These are phyloP conservation scores for Cydia splendana DNA, from an alignment of 1,140 invertebrate species.

Conservation along the genomic window DNA sequence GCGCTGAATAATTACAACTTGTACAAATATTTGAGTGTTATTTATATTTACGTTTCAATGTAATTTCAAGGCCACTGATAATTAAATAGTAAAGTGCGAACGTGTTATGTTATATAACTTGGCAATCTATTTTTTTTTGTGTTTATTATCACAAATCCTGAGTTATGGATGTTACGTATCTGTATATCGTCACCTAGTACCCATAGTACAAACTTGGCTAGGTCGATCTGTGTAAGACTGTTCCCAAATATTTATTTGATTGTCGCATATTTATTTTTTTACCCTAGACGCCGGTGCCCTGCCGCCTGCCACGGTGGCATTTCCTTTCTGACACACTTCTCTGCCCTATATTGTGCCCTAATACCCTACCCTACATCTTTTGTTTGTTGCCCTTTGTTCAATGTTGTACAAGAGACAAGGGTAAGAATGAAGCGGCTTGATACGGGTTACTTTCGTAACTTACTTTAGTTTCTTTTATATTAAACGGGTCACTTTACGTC, in stretches of 20 bases:
- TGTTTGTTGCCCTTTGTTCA: slow-evolving; percentile 20
- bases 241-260: no score
- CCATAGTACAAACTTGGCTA: no score
- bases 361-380: slow-evolving; percentile 14
- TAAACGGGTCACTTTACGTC: no score
- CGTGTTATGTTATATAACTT: not conserved
- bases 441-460: not conserved
- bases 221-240: no score
- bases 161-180: no score
- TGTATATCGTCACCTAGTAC: no score
- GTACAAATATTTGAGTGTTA: not conserved
- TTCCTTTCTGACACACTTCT: slow-evolving; percentile 15
- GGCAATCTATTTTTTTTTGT: no score
- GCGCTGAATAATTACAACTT: no score
- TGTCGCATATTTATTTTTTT: not conserved
- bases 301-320: not conserved
- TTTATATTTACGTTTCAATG: not conserved
- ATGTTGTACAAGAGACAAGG: not conserved
- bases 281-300: not conserved
- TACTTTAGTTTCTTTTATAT: not conserved
- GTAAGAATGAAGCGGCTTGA: not conserved
- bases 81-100: not conserved
- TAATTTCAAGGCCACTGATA: not conserved
- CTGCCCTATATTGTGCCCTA: slow-evolving; percentile 13
- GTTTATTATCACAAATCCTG: no score